Evolutionary conservation across 2,888 invertebrate species (phyloP), one percentile per base, ranked within the genome.

Genomic region (Eristalis tenax): DNA sequence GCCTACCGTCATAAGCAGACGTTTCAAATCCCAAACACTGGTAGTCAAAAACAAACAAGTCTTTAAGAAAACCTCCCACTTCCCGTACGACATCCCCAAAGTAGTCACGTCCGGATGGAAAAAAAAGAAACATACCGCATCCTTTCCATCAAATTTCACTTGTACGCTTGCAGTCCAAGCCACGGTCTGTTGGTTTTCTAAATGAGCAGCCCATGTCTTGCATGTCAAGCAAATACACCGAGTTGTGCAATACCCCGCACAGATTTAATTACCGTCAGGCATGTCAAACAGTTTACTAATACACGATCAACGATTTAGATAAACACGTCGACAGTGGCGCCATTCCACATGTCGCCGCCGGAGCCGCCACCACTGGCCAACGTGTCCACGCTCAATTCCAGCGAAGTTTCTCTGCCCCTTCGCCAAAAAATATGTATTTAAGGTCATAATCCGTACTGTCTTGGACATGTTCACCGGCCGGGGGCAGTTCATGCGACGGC

Each of bases 261-360:
- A 28, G 59, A 26, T 61, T 61, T 43, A 32, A 68, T 35, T 59
- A 57, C 68, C 32, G 32, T 74, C 76, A 13, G 32, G 22, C 68
- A 68, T 76, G 43, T 26, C 56, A 59, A 59, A 57, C 35, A 50
- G 13, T 57, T 65, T 22, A 26, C 40, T n/a, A 59, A 69, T n/a
- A 50, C 8, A 32, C 69, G 61, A 77, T 70, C 69, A 63, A 26
- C 38, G 38, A 26, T 63, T 56, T 43, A 77, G 77, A 63, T 63
- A 69, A 28, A 69, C 77, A 11, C 59, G 10, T 23, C 68, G 38
- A 35, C 26, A 43, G 18, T 64, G 64, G 77, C 64, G 64, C 40
- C 70, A 70, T 28, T 71, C n/a, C 15, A 38, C 64, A 57, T n/a
- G 28, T 43, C n/a, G 40, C 50, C 75, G 38, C 22, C n/a, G n/a